Evolutionary conservation across 2,888 invertebrate genomes (phyloP).

Genomic region (Tenodera sinensis): DNA sequence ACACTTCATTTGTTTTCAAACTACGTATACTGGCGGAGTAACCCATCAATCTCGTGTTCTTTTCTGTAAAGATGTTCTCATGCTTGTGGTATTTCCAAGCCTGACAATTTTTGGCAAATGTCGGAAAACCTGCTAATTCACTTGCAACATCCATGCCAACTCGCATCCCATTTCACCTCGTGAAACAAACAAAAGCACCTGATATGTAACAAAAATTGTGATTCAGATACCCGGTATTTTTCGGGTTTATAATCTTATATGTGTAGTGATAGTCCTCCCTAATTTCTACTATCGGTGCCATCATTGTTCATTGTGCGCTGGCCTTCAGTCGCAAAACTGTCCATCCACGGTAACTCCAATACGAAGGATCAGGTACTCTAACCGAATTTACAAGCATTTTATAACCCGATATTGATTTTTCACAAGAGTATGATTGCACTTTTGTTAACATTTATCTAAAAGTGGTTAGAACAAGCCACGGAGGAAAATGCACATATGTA

Average conservation of each 20-base stretch:
- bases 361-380: neutral
- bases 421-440: neutral
- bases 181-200: neutral
- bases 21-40: too few species aligned
- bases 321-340: neutral
- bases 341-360: constrained; percentile 3
- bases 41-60: too few species aligned
- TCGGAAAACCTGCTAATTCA: too few species aligned
- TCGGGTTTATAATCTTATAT: neutral
- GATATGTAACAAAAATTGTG: neutral
- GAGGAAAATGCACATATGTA: neutral
- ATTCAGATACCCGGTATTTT: neutral
- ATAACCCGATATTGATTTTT: neutral
- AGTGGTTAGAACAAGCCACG: neutral
- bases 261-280: neutral
- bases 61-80: too few species aligned
- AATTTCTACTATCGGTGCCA: neutral
- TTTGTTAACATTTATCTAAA: neutral
- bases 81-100: too few species aligned
- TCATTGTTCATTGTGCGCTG: neutral
- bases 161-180: neutral
- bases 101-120: too few species aligned
- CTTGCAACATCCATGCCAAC: neutral
- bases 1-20: too few species aligned
- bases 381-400: neutral